Evolutionary conservation across 2,113 vertebrate genomes (phyloP), one percentile per base, ranked within the genome.

Genomic region (Diphyllodes magnificus): DNA sequence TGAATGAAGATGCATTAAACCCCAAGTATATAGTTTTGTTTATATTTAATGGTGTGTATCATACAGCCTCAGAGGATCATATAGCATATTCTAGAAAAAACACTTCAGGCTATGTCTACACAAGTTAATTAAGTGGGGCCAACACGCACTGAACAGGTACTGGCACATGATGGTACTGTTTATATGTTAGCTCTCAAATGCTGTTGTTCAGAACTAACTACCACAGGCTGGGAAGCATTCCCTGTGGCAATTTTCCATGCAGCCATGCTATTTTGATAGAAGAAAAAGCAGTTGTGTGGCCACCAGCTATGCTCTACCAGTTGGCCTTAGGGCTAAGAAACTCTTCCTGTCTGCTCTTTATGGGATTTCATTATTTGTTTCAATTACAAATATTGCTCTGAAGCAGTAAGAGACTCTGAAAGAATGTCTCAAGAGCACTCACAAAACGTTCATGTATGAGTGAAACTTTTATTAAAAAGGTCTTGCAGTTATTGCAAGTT

Each of bases 311-410:
- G 31, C 10, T 85, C n/a, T 53, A 61, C 45, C 47, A 50, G 28
- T 6, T 83, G 45, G 37, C 42, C 68, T 69, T 25, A 53, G 47
- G 73, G 65, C 65, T 80, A 60, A 84, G 37, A 75, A 88, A 37
- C 45, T 45, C 42, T 57, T 40, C 44, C 35, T 44, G 49, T 37
- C 79, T 56, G 44, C 53, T 70, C 42, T 83, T 86, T 33, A 63
- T 39, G 81, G n/a, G 28, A 69, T 90, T 90, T 82, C 60, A 68
- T 76, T 80, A n/a, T 88, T 93, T 92, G 25, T 42, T 96, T 86
- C 54, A 73, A 45, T 86, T 92, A 70, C 54, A 83, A 76, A 70
- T 88, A 73, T 6, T 86, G 47, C 33, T 95, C 77, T 77, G 68
- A 77, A 93, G 50, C 45, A 83, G 39, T 50, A 91, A 51, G 7